Evolutionary conservation across 2,888 invertebrate species (phyloP), one percentile per base, ranked within the genome.

Genomic region (Drosophila barbarae): DNA sequence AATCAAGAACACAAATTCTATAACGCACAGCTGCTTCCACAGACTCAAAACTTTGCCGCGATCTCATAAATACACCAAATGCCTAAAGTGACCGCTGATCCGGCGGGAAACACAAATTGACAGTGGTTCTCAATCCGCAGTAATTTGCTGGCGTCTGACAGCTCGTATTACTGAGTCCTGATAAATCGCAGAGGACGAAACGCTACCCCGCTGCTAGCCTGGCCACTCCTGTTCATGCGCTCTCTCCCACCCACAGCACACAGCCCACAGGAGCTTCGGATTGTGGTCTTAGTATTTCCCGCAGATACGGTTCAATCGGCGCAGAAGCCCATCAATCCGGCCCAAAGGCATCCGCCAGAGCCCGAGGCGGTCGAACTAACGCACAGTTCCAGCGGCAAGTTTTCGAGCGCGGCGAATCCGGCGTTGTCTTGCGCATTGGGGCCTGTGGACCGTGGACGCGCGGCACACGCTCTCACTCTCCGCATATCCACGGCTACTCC

Each of bases 381-480:
- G 21, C 46, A 12, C 23, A 39, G 23, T 51, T 60, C 59, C 44
- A 41, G 34, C 35, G 50, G 41, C 47, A 28, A 55, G 42, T 46
- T 60, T 53, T 54, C 32, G 41, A 35, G 32, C 23, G 51, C 44
- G 44, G 38, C 65, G 41, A 61, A 53, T 63, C 52, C 35, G 42
- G 38, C 26, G 52, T 38, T 21, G 38, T 63, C 58, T 35, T 68
- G 68, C 68, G 70, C 70, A 55, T 3, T 34, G 39, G 46, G 18
- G 13, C 8, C 4, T 32, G 30, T 46, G 42, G 26, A 26, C n/a
- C n/a, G 46, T 44, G 28, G 44, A 18, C 18, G 18, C 18, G 1
- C 1, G 18, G 18, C 18, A 18, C 18, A 1, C 18, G 18, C 18
- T 18, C 18, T 18, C 18, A 18, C 18, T 18, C 18, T 18, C 18